These are phyloP conservation scores for Sebastes flavidus DNA, from an alignment of 2,797 vertebrate species.

Conservation along the genomic window DNA sequence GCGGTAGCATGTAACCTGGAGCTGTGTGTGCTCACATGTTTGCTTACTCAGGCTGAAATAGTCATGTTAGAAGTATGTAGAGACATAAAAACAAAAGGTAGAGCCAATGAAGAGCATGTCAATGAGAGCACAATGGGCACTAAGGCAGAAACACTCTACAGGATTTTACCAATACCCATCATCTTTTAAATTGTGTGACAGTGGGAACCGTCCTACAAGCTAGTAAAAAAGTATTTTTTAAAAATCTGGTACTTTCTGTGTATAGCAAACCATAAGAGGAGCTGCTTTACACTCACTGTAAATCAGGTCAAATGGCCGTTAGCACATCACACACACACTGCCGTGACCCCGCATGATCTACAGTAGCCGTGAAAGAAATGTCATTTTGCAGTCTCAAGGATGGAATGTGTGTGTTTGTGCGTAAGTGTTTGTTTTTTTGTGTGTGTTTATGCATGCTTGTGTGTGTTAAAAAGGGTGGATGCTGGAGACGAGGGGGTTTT, in stretches of 20 bases:
- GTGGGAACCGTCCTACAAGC: background rate
- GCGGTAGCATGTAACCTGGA: slow-evolving; percentile 20
- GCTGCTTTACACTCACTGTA: slow-evolving; percentile 9
- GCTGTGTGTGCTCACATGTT: slow-evolving; percentile 37
- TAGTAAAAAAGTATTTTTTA: background rate
- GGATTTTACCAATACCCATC: rapidly evolving
- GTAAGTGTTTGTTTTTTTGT: background rate
- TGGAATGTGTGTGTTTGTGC: background rate
- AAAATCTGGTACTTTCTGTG: background rate
- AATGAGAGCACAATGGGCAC: slow-evolving; percentile 12
- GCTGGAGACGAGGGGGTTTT: slow-evolving; percentile 36
- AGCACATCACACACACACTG: slow-evolving; percentile 12
- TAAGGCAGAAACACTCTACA: background rate
- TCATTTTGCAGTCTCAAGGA: slow-evolving; percentile 9
- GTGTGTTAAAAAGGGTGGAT: slow-evolving; percentile 10
- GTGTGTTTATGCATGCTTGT: background rate
- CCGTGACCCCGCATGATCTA: slow-evolving; percentile 17
- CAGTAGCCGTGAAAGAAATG: slow-evolving; percentile 10
- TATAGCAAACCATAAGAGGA: background rate
- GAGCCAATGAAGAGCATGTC: slow-evolving; percentile 32
- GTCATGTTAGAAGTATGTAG: slow-evolving; percentile 63
- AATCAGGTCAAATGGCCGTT: slow-evolving; percentile 48
- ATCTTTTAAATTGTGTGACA: background rate
- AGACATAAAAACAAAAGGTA: slow-evolving; percentile 56
- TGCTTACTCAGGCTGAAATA: slow-evolving; percentile 71